Evolutionary conservation across 2,888 invertebrate species (phyloP).

Genomic region (Amphimallon solstitiale): DNA sequence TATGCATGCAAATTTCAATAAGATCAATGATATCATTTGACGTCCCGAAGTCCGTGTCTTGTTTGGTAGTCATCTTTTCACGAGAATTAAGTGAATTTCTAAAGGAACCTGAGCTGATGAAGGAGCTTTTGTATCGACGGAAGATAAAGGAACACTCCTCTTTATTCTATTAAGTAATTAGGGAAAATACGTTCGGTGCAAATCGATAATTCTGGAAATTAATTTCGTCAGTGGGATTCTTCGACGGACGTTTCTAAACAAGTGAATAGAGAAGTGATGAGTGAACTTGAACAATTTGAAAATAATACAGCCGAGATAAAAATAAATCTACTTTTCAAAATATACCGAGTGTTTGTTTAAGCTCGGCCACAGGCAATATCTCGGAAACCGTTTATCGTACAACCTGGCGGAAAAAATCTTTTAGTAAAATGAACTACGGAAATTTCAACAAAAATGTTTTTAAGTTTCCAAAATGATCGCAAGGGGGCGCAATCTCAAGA

Average conservation of each 20-base stretch:
- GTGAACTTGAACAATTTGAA: no score
- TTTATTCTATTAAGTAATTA: constrained; percentile 38
- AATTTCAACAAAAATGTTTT: no score
- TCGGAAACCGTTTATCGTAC: no score
- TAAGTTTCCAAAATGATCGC: no score
- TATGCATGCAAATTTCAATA: constrained; percentile 33
- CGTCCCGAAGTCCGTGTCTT: constrained; percentile 33
- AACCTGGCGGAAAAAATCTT: no score
- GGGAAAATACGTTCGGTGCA: constrained; percentile 29
- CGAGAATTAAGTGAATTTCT: constrained; percentile 40
- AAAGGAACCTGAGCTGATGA: constrained; percentile 39
- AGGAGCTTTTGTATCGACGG: constrained; percentile 35
- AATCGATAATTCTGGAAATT: constrained; percentile 31
- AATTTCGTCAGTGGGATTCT: constrained; percentile 18
- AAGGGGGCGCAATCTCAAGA: no score
- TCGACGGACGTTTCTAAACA: background rate
- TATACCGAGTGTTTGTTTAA: no score
- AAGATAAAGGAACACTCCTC: constrained; percentile 37
- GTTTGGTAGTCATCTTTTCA: constrained; percentile 41
- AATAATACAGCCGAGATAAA: no score
- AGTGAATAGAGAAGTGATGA: no score
- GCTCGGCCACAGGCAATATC: no score
- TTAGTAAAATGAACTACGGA: no score
- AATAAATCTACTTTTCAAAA: no score
- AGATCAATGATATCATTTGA: constrained; percentile 39